Base-by-base conservation (phyloP, 2,888 invertebrate species). In the Aphidius colemani region DNA sequence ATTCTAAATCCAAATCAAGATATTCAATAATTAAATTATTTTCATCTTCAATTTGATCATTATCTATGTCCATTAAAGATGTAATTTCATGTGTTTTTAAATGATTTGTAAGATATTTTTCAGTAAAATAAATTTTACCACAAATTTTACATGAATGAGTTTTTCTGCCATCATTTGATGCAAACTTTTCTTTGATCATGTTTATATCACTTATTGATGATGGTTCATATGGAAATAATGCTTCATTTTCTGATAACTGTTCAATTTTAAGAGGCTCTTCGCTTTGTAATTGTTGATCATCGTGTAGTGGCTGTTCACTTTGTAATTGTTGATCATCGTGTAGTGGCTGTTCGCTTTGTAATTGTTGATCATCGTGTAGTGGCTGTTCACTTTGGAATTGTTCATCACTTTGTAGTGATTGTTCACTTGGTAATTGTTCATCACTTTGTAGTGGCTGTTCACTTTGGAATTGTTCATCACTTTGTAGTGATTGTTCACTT, bases 61-160 rank as follows among this genome's bases (percentile, higher is more conserved):
- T 18, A 18, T 18, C 13, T 18, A 18, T 18, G 1, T 2, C 1
- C 13, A 18, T 18, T 30, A 5, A 5, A 0, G 5, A 2, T 9
- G 71, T 68, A 7, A 71, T 68, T 43, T 74, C 75, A 11, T 79
- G 79, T 11, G 72, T 73, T 30, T 71, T 71, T 8, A 65, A 44
- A 56, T 79, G 79, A 40, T 72, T 76, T 18, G 76, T 73, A 0
- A 79, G 63, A 59, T 77, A 78, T 5, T 67, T 64, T 44, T 77
- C 76, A 5, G 75, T 78, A 58, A 74, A 75, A 41, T 79, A 79
- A 0, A 69, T 70, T 62, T 78, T 78, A 9, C 70, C 68, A 18
- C 79, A 79, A 43, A 74, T 73, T 1, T 70, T 62, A 60, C 79
- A 79, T 1, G 68, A 68, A 55, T 70, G 74, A 0, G 69, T 63